phyloP scores from a whole-genome alignment of 1,140 invertebrate genomes.

The Acromyrmex charruanus region DNA sequence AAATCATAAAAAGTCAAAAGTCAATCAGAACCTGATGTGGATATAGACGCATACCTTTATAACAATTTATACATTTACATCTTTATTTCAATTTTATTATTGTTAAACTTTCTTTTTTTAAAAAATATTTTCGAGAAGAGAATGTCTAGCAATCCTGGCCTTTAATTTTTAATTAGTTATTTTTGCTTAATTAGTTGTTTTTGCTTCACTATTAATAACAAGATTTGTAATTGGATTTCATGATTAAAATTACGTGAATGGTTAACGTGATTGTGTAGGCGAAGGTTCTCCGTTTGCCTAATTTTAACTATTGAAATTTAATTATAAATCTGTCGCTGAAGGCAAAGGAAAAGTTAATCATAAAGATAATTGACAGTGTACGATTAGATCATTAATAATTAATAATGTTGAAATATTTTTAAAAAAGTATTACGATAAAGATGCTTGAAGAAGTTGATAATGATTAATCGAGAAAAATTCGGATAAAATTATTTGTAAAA shows the following conservation, averaged over 20 bases:
- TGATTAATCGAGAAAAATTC: background rate
- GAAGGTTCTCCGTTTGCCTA: background rate
- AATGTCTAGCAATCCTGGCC: background rate
- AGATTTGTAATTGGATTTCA: constrained; percentile 37
- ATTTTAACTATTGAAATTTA: constrained; percentile 37
- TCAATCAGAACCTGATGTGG: background rate
- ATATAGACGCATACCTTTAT: background rate
- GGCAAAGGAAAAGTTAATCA: background rate
- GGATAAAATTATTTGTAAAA: background rate
- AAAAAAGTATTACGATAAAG: background rate
- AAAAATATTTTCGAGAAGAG: background rate
- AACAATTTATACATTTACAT: background rate
- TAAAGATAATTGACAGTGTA: background rate
- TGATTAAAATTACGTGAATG: constrained; percentile 28
- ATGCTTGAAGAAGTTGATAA: background rate
- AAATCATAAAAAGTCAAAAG: background rate
- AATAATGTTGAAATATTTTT: background rate
- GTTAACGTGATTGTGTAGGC: constrained; percentile 8
- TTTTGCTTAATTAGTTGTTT: constrained; percentile 27
- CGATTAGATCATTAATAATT: constrained; percentile 29
- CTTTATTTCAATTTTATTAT: background rate
- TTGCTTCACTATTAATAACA: constrained; percentile 1
- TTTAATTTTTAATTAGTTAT: background rate
- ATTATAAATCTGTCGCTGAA: constrained; percentile 42
- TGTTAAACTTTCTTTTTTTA: background rate